A percentile compares a stretch with the other conserved stretches of the same genome.
Conservation (phyloP, 2,888 invertebrate species). For the Tromatobia lineatoria region DNA sequence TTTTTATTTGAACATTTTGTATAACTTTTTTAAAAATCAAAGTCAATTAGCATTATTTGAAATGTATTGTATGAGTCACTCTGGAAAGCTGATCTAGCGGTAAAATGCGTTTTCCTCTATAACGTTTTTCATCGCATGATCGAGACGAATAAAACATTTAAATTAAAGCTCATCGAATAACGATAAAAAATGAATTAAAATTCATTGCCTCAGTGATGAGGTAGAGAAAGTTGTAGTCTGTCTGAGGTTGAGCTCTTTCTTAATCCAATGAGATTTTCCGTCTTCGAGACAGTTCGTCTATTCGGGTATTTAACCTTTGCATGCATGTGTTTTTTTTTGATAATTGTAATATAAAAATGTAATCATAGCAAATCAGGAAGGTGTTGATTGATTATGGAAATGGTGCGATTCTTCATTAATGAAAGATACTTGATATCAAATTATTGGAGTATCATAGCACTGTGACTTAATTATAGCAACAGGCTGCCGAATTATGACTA, state of each 20-base stretch:
- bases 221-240: background rate
- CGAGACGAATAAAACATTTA: too few species aligned
- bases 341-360: background rate
- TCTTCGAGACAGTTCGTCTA: background rate
- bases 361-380: too few species aligned
- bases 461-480: slow-evolving; percentile 39
- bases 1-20: too few species aligned
- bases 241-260: too few species aligned
- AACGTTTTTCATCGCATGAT: background rate
- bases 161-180: background rate
- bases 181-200: slow-evolving; percentile 11
- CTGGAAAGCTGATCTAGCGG: background rate
- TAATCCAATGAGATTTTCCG: slow-evolving; percentile 19
- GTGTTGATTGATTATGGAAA: too few species aligned
- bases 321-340: background rate
- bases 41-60: background rate
- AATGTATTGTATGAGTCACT: too few species aligned
- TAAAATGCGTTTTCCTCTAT: background rate
- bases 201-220: slow-evolving; percentile 18
- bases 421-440: background rate
- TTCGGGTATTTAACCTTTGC: background rate
- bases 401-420: background rate
- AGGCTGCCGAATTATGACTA: slow-evolving; percentile 24
- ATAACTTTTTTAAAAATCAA: background rate
- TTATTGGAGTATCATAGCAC: background rate